Evolutionary conservation across 2,888 invertebrate species (phyloP).

Genomic region (Diarsia brunnea): DNA sequence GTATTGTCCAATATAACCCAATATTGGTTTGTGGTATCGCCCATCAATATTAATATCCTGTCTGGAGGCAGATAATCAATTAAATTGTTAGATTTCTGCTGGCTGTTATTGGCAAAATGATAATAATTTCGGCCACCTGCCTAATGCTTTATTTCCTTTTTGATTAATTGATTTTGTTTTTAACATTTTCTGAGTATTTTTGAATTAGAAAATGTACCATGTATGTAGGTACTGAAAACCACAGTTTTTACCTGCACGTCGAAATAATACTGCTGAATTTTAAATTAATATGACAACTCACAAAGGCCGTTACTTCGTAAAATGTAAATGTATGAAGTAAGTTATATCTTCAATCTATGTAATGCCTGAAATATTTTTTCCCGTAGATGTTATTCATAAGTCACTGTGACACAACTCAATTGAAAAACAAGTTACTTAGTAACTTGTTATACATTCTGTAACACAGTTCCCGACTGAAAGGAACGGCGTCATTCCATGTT

Average conservation of each 20-base stretch:
- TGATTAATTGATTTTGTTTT: neutral
- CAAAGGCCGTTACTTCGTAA: neutral
- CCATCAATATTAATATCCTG: constrained; percentile 48
- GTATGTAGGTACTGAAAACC: neutral
- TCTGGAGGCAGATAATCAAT: constrained; percentile 24
- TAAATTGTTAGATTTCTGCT: constrained; percentile 11
- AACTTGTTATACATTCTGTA: neutral
- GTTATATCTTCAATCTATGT: neutral
- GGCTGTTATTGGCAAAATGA: constrained; percentile 7
- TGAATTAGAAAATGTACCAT: neutral
- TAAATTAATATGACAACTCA: neutral
- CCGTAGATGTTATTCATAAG: neutral
- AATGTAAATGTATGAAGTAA: neutral
- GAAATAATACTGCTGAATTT: neutral
- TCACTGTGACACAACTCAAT: neutral
- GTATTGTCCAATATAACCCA: constrained; percentile 18
- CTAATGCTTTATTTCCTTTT: neutral
- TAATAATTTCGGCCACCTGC: neutral
- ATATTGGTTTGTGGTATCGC: constrained; percentile 28
- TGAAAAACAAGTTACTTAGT: neutral
- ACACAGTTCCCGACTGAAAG: neutral
- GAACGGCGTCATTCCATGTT: neutral
- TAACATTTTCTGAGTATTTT: neutral
- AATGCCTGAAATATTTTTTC: neutral
- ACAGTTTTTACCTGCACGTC: neutral